Base-by-base conservation (phyloP, 2,113 vertebrate genomes). In the Centropus bengalensis region DNA sequence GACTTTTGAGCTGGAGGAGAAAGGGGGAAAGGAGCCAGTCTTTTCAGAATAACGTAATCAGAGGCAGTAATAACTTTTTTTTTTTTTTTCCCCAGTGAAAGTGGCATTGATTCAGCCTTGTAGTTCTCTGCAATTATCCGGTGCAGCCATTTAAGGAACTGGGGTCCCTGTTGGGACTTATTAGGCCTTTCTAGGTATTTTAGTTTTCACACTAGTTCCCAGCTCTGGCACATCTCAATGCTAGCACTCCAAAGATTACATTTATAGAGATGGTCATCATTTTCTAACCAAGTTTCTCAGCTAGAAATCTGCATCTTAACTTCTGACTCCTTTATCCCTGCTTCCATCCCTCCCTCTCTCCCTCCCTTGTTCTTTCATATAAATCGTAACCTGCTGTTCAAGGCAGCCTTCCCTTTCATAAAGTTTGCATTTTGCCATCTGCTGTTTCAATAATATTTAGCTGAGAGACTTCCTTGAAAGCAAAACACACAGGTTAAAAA, bases 51-150 rank as follows among this genome's bases (percentile, higher is more conserved):
- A 94, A 93, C 4, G 1, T 62, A 86, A 80, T 93, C 51, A 69
- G 95, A 90, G 40, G 55, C 81, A 96, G 89, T 55, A 92, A n/a
- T 77, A 83, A 47, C 28, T 80, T 83, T 47, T 82, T 63, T n/a
- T 17, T 14, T 47, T 36, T 52, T 44, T 55, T 44, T 68, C 6
- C 4, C 24, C 28, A 56, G 67, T 32, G 94, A 86, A 96, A 96
- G 83, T 95, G 62, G 82, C 88, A 97, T 77, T 89, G 93, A 88
- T 96, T 97, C 87, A 86, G 58, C 88, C 83, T 82, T 67, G 52
- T 80, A 94, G 80, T 95, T 96, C 84, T 80, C 94, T 95, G 93
- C 97, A 97, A 96, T 98, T 98, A 97, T 97, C 93, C 95, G 96
- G 87, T 91, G 68, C 96, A 97, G 90, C 78, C 96, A 94, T 97